These are phyloP conservation scores for Pachydiplax longipennis DNA, from an alignment of 2,888 invertebrate species.

Conservation along the genomic window DNA sequence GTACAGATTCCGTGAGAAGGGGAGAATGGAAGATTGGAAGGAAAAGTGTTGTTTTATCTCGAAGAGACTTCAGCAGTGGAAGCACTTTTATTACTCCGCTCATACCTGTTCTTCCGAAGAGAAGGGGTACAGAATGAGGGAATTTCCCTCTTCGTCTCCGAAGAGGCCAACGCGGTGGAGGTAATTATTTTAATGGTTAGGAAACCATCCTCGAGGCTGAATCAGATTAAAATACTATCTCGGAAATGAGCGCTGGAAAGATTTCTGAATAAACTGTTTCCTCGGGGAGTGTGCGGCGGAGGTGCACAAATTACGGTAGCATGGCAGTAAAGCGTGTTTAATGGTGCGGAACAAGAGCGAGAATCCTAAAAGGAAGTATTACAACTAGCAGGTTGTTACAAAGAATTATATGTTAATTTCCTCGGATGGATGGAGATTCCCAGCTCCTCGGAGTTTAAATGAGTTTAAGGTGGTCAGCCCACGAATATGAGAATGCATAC, in stretches of 20 bases:
- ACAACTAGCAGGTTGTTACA: no score
- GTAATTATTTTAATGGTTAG: background rate
- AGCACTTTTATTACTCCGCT: background rate
- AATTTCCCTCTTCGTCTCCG: background rate
- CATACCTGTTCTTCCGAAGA: background rate
- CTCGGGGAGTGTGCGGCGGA: background rate
- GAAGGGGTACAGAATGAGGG: background rate
- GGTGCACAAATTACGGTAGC: background rate
- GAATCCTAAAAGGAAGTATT: background rate
- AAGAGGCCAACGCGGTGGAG: background rate
- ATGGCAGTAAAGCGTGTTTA: background rate
- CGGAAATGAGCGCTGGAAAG: background rate
- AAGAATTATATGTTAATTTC: no score
- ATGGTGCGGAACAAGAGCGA: background rate
- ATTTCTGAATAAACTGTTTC: background rate
- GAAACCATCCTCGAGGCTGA: background rate
- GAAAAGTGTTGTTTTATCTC: background rate
- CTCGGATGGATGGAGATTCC: no score
- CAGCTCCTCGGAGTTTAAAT: no score
- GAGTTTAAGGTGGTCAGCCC: no score
- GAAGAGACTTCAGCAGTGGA: background rate
- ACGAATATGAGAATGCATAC: no score
- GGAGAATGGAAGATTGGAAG: background rate
- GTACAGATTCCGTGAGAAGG: background rate
- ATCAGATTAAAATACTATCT: conserved; percentile 1